A percentile compares a stretch with the other conserved stretches of the same genome.
Evolutionary conservation across 2,113 vertebrate species (phyloP).

Genomic region (Takifugu flavidus): DNA sequence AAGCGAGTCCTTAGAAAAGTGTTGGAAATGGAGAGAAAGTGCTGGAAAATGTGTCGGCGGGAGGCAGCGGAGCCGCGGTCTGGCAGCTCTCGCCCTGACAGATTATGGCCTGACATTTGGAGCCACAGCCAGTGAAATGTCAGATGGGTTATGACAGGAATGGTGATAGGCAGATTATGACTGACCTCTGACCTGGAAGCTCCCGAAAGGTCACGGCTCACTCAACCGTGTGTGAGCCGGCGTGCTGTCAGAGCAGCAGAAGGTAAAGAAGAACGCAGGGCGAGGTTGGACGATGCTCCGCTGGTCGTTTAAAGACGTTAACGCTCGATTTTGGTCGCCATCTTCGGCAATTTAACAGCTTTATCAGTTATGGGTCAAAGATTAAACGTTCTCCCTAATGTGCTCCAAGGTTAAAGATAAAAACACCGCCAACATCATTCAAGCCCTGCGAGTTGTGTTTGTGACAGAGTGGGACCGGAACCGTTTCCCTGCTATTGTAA

Average conservation of each 20-base stretch:
- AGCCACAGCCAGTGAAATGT: constrained; percentile 61
- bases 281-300: constrained; percentile 1
- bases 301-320: no score
- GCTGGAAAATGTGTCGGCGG: constrained; percentile 8
- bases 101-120: constrained; percentile 69
- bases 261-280: constrained; percentile 22
- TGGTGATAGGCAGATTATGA: constrained; percentile 67
- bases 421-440: no score
- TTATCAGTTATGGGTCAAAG: no score
- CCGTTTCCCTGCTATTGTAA: no score
- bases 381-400: no score
- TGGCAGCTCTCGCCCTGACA: constrained; percentile 30
- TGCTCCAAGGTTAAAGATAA: no score
- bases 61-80: constrained; percentile 15
- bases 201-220: constrained; percentile 59
- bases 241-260: constrained; percentile 43
- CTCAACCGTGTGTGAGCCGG: constrained; percentile 30
- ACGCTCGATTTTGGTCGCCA: no score
- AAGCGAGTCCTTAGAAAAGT: constrained; percentile 31
- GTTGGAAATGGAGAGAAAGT: constrained; percentile 17
- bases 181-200: constrained; percentile 59
- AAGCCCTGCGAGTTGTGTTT: no score
- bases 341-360: no score
- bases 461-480: no score
- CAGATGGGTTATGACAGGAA: constrained; percentile 69